phyloP scores from a whole-genome alignment of 2,888 invertebrate species.

The Drosophila suboccidentalis region DNA sequence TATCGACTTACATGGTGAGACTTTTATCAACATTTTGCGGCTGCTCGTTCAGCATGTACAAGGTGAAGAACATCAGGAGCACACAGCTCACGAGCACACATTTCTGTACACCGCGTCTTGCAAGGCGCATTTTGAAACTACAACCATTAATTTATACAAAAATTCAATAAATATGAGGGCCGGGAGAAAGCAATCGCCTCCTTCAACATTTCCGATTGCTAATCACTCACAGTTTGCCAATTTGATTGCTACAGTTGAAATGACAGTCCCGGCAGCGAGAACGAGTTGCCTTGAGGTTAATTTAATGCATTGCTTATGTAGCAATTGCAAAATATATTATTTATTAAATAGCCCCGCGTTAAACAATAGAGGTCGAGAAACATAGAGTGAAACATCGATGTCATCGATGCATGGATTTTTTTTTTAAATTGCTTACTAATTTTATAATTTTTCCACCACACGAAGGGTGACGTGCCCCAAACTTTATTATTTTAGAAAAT shows the following conservation, averaged over 20 bases:
- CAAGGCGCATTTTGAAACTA: constrained; percentile 62
- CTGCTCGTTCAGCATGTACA: constrained; percentile 48
- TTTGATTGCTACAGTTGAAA: not conserved
- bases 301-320: not conserved
- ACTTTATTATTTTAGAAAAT: too few species aligned
- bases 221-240: not conserved
- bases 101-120: constrained; percentile 67
- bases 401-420: too few species aligned
- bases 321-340: not conserved
- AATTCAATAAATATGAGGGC: constrained; percentile 4
- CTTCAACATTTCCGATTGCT: not conserved
- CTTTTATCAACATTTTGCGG: constrained; percentile 59
- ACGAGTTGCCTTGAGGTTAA: not conserved
- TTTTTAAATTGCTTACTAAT: too few species aligned
- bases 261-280: not conserved
- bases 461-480: too few species aligned
- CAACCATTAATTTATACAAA: not conserved
- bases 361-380: too few species aligned
- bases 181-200: not conserved
- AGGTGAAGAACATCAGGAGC: constrained; percentile 36
- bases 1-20: constrained; percentile 66
- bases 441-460: too few species aligned
- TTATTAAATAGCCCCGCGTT: constrained; percentile 33
- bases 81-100: constrained; percentile 33
- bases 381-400: too few species aligned